These are phyloP conservation scores for Ostrea denselamellosa DNA, from an alignment of 1,140 invertebrate species.

Conservation along the genomic window DNA sequence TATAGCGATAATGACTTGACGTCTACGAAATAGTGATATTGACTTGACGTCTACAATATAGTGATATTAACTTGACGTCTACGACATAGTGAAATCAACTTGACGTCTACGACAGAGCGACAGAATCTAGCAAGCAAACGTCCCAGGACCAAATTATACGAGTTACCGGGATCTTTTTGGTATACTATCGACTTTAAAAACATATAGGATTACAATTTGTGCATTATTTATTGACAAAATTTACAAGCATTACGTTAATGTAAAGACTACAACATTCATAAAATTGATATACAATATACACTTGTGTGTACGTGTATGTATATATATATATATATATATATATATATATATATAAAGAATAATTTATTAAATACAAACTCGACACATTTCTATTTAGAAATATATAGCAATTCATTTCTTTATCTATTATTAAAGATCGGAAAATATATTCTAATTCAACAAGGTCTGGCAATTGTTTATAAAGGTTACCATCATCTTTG, in stretches of 20 bases:
- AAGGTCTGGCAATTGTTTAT: not conserved
- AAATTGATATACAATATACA: not conserved
- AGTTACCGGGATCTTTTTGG: not conserved
- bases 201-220: not conserved
- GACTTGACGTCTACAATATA: too few species aligned
- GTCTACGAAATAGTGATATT: too few species aligned
- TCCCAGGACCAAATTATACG: too few species aligned
- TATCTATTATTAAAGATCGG: not conserved
- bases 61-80: too few species aligned
- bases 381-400: not conserved
- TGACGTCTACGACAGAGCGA: too few species aligned
- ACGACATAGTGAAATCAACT: too few species aligned
- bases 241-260: slow-evolving; percentile 12
- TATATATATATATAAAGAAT: not conserved
- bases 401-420: not conserved
- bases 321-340: too few species aligned
- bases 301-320: too few species aligned
- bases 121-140: too few species aligned
- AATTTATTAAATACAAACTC: not conserved
- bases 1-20: too few species aligned
- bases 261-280: not conserved
- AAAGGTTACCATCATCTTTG: not conserved
- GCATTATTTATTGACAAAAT: slow-evolving; percentile 16
- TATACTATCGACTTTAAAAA: not conserved
- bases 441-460: not conserved